Evolutionary conservation across 1,140 invertebrate species (phyloP), one percentile per base, ranked within the genome.

Genomic region (Aradophagus sp.): DNA sequence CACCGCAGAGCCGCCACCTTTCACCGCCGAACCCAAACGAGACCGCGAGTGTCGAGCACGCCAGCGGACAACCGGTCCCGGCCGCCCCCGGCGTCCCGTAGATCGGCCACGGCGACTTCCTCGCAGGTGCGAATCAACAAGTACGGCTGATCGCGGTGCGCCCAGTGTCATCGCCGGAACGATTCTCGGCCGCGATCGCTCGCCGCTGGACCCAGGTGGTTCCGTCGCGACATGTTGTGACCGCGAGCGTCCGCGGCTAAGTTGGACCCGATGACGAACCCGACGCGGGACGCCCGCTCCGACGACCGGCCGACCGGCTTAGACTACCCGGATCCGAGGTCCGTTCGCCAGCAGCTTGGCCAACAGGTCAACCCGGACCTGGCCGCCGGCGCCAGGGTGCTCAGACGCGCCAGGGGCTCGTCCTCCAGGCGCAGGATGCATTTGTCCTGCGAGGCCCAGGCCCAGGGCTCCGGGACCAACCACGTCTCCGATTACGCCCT

Each of bases 401-500:
- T 83, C 12, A 61, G 81, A 10, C 75, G 80, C 36, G 77, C 74
- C 4, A 73, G 82, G 39, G 73, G 65, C 8, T 78, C 79, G 29
- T 80, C 79, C 17, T 76, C 78, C 27, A 79, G 80, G 41, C 79
- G 83, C 55, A 85, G 79, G 41, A 87, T 86, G 85, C 86, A 86
- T 65, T 52, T 86, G 68, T 72, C 82, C 3, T 76, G 74, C 38
- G 83, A 85, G 36, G 75, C 74, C 1, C 75, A 79, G 16, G 52
- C 73, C 4, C 81, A 82, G 61, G 50, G 71, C 20, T 82, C 86
- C 5, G 87, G 86, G 73, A 87, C 90, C n/a, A 93, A 93, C 78
- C 88, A 93, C 66, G 78, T 93, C 20, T 89, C 93, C 19, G 93
- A 95, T 38, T 86, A 85, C 55, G 79, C 80, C 0, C 80, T 93